A percentile compares a stretch with the other conserved stretches of the same genome.
Conservation (phyloP, 37 sponge, comb jelly and placozoan genomes). For the Chondrosia reniformis region DNA sequence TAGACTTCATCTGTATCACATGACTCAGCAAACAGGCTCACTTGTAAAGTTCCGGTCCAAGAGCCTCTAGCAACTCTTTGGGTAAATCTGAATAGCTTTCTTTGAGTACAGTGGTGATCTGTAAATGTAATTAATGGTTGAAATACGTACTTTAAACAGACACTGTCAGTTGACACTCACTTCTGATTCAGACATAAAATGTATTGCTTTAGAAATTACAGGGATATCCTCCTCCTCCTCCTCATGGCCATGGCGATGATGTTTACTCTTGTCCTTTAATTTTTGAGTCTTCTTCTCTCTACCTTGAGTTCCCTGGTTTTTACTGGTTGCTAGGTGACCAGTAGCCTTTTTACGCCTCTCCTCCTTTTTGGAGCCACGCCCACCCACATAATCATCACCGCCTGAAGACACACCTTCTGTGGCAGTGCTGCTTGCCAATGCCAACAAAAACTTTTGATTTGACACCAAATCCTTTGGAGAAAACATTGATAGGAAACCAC, state of each 20-base stretch:
- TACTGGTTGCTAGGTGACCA: background rate
- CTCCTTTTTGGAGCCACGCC: background rate
- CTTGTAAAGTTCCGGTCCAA: background rate
- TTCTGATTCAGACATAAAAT: slow-evolving; percentile 9
- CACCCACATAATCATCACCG: background rate
- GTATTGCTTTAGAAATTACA: background rate
- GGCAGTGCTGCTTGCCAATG: background rate
- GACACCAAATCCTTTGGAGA: slow-evolving; percentile 5
- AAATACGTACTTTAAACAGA: background rate
- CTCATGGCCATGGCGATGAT: background rate
- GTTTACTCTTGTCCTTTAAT: background rate
- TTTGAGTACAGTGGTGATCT: background rate
- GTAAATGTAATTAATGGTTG: background rate
- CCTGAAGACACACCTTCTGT: background rate
- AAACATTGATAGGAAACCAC: background rate
- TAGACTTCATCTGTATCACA: background rate
- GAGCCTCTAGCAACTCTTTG: background rate
- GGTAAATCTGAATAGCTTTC: background rate
- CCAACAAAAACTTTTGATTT: slow-evolving; percentile 10
- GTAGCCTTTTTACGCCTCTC: slow-evolving; percentile 12
- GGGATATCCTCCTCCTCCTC: background rate
- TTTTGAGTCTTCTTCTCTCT: slow-evolving; percentile 23
- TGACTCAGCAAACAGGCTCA: slow-evolving; percentile 5
- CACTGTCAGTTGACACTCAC: background rate
- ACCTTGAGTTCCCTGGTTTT: background rate